A percentile compares a stretch with the other conserved stretches of the same genome.
phyloP scores from a whole-genome alignment of 2,888 invertebrate genomes.

The Eurytoma californica region DNA sequence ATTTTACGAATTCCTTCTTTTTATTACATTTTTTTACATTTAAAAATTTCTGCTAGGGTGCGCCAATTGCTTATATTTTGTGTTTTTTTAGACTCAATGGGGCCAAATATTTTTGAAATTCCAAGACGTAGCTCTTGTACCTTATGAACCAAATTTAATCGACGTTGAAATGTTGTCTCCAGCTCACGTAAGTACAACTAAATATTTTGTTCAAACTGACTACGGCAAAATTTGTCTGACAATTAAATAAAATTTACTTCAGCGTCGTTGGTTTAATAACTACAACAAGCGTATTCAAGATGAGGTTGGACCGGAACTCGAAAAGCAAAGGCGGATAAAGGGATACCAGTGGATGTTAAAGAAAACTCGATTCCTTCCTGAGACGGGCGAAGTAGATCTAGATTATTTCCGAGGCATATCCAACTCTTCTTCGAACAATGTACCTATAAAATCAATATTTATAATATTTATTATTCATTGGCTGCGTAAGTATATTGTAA shows the following conservation, averaged over 20 bases:
- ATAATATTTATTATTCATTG: constrained; percentile 9
- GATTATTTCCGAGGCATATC: constrained; percentile 56
- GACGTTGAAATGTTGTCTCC: constrained; percentile 84
- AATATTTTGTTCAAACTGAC: background rate
- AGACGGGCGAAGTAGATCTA: constrained; percentile 71
- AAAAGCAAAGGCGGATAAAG: constrained; percentile 81
- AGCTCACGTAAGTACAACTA: constrained; percentile 81
- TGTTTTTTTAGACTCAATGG: constrained; percentile 62
- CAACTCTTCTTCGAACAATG: constrained; percentile 2
- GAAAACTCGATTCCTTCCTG: constrained; percentile 84
- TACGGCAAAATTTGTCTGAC: background rate
- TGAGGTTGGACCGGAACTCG: constrained; percentile 85
- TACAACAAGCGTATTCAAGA: constrained; percentile 86
- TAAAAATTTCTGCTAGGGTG: no score
- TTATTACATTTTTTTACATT: no score
- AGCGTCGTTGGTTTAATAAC: constrained; percentile 84
- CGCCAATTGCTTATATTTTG: background rate
- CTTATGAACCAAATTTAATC: constrained; percentile 91
- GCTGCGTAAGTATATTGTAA: constrained; percentile 26
- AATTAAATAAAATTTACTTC: background rate
- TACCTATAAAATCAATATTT: constrained; percentile 5
- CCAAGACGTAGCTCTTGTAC: constrained; percentile 88
- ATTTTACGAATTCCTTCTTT: no score
- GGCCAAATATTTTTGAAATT: constrained; percentile 83
- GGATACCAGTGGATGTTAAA: constrained; percentile 91